Conservation (phyloP, 2,888 invertebrate genomes). For the Polyommatus icarus region DNA sequence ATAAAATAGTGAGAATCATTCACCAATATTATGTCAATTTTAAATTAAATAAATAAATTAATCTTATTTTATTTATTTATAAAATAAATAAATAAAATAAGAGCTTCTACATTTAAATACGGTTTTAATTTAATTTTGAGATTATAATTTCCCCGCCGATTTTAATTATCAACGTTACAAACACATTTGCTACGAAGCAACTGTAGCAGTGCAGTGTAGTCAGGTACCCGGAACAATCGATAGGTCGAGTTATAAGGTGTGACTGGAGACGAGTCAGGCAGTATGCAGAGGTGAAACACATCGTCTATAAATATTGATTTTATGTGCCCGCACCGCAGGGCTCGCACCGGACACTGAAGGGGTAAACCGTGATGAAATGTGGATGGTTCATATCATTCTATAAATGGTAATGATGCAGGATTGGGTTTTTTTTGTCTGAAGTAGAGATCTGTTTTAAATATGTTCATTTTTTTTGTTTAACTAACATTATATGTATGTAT, state of each 20-base stretch:
- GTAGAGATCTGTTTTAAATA: too few species aligned
- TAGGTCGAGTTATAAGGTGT: constrained; percentile 11
- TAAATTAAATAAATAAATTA: too few species aligned
- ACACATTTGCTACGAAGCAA: constrained; percentile 3
- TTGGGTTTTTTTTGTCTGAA: neutral
- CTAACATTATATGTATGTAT: too few species aligned
- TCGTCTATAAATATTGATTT: constrained; percentile 77
- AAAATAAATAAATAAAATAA: too few species aligned
- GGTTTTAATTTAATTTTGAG: neutral
- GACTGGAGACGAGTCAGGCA: constrained; percentile 33
- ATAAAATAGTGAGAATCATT: too few species aligned
- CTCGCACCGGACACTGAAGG: constrained; percentile 42
- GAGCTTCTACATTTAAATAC: neutral
- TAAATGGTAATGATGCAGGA: neutral
- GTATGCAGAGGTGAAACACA: constrained; percentile 64
- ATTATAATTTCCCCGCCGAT: too few species aligned
- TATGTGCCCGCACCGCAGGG: constrained; percentile 55
- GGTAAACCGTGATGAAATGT: neutral
- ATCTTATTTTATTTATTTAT: too few species aligned
- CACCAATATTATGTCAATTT: too few species aligned
- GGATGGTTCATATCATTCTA: neutral
- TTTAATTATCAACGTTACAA: neutral
- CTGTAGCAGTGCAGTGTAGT: neutral
- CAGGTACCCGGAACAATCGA: constrained; percentile 20
- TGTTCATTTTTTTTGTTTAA: too few species aligned